phyloP scores from a whole-genome alignment of 1,140 invertebrate genomes.

The Trachelipus rathkii region DNA sequence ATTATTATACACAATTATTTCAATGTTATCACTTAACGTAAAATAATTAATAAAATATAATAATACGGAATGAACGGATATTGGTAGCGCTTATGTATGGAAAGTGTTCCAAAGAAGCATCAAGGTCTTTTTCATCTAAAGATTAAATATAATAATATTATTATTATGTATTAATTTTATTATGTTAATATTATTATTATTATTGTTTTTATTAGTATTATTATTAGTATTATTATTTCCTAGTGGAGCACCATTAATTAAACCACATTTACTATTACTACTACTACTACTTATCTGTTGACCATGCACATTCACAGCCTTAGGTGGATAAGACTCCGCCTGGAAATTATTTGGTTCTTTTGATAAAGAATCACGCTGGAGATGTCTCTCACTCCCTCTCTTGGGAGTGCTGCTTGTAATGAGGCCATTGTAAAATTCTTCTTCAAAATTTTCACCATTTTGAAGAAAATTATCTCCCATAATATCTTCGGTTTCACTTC shows the following conservation, averaged over 20 bases:
- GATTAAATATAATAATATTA: not conserved
- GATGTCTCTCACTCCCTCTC: not conserved
- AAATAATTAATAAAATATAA: too few species aligned
- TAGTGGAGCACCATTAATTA: constrained; percentile 8
- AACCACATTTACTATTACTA: not conserved
- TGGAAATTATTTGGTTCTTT: not conserved
- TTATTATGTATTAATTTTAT: not conserved
- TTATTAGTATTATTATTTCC: constrained; percentile 8
- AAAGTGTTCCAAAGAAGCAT: not conserved
- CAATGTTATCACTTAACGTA: too few species aligned
- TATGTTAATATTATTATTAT: not conserved
- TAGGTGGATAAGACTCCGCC: not conserved
- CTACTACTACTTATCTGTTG: not conserved
- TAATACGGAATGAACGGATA: too few species aligned
- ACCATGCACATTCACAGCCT: not conserved
- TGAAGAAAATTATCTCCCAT: not conserved
- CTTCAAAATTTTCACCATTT: not conserved
- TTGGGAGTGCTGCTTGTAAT: not conserved
- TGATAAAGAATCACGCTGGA: not conserved
- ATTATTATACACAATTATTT: too few species aligned
- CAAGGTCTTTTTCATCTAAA: constrained; percentile 8
- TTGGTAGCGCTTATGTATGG: not conserved
- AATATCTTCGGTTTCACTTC: not conserved
- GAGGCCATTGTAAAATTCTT: not conserved
- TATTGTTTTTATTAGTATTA: not conserved